Percentiles rank a stretch among this genome's conserved stretches.
Conservation (phyloP, 1,140 invertebrate species). For the Steinernema khuongi region DNA sequence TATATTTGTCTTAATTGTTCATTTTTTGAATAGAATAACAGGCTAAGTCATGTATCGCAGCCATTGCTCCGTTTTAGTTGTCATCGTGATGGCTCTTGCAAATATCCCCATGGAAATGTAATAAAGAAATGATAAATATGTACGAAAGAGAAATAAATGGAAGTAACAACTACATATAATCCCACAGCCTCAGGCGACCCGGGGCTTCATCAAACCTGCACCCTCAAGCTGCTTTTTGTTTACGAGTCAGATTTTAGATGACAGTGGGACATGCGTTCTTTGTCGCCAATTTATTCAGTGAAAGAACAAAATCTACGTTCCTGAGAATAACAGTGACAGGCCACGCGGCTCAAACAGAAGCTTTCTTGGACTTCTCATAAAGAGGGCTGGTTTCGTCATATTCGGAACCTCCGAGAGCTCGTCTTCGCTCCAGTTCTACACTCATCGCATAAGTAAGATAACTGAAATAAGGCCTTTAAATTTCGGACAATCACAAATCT, state of each 20-base stretch:
- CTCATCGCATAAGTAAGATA: constrained; percentile 54
- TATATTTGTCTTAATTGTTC: constrained; percentile 16
- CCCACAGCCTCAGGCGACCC: background rate
- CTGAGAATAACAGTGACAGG: background rate
- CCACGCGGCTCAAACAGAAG: background rate
- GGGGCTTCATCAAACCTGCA: too few relatives aligned
- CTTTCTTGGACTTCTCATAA: constrained; percentile 16
- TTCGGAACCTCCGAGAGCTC: too few relatives aligned
- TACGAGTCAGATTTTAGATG: too few relatives aligned
- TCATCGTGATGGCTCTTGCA: too few relatives aligned
- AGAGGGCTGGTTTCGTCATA: constrained; percentile 35
- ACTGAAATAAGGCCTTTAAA: too few relatives aligned
- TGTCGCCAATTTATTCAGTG: too few relatives aligned
- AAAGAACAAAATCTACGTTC: background rate
- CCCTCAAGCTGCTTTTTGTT: too few relatives aligned
- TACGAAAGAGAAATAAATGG: background rate
- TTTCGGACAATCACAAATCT: constrained; percentile 24
- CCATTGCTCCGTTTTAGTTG: too few relatives aligned
- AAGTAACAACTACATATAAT: background rate
- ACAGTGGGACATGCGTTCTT: too few relatives aligned
- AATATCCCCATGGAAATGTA: constrained; percentile 11
- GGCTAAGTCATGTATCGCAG: too few relatives aligned
- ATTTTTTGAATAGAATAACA: background rate
- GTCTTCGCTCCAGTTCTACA: too few relatives aligned
- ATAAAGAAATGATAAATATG: background rate